Conservation (phyloP, 1,140 invertebrate genomes). For the Pogonus chalceus region DNA sequence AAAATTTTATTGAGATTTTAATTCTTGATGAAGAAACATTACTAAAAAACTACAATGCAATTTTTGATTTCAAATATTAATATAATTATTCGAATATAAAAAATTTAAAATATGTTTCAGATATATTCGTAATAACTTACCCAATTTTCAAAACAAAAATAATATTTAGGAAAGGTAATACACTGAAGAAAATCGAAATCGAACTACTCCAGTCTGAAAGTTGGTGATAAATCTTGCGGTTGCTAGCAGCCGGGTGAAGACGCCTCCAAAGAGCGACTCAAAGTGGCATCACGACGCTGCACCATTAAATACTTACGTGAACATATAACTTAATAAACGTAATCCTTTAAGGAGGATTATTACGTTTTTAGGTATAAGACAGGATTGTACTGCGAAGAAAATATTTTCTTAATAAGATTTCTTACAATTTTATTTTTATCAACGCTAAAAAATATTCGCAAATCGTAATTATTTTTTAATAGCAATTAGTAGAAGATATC, state of each 20-base stretch:
- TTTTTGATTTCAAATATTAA: neutral
- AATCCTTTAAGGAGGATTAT: neutral
- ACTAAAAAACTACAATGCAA: neutral
- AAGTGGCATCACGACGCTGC: neutral
- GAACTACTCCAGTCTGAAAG: slow-evolving; percentile 9
- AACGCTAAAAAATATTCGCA: too few relatives aligned
- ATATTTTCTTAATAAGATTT: too few relatives aligned
- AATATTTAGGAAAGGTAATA: neutral
- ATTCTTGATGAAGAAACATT: neutral
- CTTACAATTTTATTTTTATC: too few relatives aligned
- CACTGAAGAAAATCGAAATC: slow-evolving; percentile 12
- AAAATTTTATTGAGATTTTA: neutral
- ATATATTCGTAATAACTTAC: neutral
- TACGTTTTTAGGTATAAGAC: too few relatives aligned
- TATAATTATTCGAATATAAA: neutral
- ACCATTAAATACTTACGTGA: neutral
- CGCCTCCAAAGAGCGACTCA: neutral
- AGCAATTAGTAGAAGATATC: too few relatives aligned
- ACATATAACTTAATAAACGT: slow-evolving; percentile 4
- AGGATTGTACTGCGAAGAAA: too few relatives aligned
- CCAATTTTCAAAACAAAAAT: neutral
- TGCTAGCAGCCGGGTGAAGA: neutral
- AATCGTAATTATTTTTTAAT: too few relatives aligned
- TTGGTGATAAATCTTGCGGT: neutral
- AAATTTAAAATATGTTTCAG: neutral